These are phyloP conservation scores for Monopis laevigella DNA, from an alignment of 2,888 invertebrate species.

Conservation along the genomic window DNA sequence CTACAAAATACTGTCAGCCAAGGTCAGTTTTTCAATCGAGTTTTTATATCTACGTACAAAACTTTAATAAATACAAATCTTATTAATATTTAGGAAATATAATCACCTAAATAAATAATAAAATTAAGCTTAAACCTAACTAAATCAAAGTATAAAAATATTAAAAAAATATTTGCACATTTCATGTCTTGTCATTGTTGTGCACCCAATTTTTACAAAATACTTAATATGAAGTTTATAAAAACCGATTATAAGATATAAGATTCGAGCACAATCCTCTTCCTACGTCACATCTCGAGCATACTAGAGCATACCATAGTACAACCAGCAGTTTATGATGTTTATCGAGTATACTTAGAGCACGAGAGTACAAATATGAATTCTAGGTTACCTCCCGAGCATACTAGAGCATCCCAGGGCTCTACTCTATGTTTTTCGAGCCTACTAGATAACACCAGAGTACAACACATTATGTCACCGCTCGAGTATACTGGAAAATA, in stretches of 20 bases:
- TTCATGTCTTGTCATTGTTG: constrained; percentile 52
- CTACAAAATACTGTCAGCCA: constrained; percentile 64
- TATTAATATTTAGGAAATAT: constrained; percentile 48
- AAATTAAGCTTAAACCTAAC: constrained; percentile 63
- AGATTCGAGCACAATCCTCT: background rate
- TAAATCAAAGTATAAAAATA: constrained; percentile 61
- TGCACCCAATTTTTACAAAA: constrained; percentile 35
- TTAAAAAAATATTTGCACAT: constrained; percentile 65
- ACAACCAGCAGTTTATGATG: too few relatives aligned
- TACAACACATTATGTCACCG: too few relatives aligned
- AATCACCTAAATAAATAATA: constrained; percentile 31
- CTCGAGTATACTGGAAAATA: too few relatives aligned
- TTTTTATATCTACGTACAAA: constrained; percentile 40
- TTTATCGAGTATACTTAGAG: too few relatives aligned
- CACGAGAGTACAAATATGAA: background rate
- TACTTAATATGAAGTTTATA: constrained; percentile 2
- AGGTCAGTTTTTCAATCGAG: constrained; percentile 62
- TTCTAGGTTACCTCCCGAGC: background rate
- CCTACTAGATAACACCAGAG: too few relatives aligned
- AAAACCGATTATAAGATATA: constrained; percentile 5
- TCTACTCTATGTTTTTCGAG: too few relatives aligned
- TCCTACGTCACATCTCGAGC: too few relatives aligned
- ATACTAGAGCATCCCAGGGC: too few relatives aligned
- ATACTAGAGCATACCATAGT: too few relatives aligned
- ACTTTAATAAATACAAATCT: constrained; percentile 51